Base-by-base conservation (phyloP, 2,797 vertebrate genomes). In the Sebastes trivittatus region DNA sequence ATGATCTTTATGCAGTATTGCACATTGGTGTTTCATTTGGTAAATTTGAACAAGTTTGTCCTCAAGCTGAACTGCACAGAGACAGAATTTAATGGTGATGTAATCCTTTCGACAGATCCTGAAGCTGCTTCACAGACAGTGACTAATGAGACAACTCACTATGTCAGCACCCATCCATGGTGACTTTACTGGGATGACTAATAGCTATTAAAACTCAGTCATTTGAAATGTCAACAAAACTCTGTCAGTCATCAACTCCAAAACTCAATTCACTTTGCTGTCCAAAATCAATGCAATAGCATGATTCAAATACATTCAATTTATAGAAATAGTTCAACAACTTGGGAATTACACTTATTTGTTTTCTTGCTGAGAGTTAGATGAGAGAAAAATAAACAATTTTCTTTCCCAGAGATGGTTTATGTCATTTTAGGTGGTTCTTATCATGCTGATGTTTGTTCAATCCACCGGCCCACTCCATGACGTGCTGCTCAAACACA, bases 131-230 rank as follows among this genome's bases (percentile, higher is more conserved):
- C 32, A 82, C 73, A 87, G 78, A 84, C 79, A 25, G 72, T 84
- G 75, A 81, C 78, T 88, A 85, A 87, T 49, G 49, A 29, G 75
- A 80, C 76, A 65, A 5, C 80, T 85, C 82, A 82, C 25, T 32
- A 58, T 80, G 83, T 83, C 58, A 23, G 55, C 70, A 54, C 27
- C 36, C 62, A 22, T 42, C 27, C 8, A 11, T 36, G 42, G 52
- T 71, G 49, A 42, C 60, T 56, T 46, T 11, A 64, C 27, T 32
- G 36, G 46, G 42, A 49, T 84, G 79, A 82, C 63, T 81, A 59
- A 81, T 23, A 49, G 75, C 68, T 73, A 38, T 73, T 67, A 14
- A 80, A 76, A 80, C 30, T 61, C n/a, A 13, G 7, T 36, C 13
- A 13, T 20, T 67, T 79, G 34, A 71, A 60, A 38, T 80, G 59